These are phyloP conservation scores for Parapsyche elsis DNA, from an alignment of 1,140 invertebrate genomes.

Conservation along the genomic window DNA sequence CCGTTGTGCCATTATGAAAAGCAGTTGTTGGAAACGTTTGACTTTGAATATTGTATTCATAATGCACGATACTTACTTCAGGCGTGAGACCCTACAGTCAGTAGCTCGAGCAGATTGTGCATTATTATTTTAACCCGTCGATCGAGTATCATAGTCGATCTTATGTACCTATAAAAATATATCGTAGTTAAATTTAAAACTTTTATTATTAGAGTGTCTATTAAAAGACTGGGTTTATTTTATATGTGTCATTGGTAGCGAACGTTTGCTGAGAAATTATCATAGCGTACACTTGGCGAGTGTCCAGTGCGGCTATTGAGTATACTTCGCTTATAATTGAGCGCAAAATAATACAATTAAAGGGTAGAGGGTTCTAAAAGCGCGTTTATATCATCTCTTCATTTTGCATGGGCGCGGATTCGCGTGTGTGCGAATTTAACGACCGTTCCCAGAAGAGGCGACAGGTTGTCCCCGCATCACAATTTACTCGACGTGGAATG, in stretches of 20 bases:
- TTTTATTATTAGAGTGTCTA: no score
- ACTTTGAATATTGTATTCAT: not conserved
- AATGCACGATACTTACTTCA: not conserved
- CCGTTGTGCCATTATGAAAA: not conserved
- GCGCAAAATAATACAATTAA: not conserved
- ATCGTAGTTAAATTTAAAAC: no score
- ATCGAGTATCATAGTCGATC: no score
- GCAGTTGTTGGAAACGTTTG: not conserved
- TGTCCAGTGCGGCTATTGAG: not conserved
- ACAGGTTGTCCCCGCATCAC: slow-evolving; percentile 22
- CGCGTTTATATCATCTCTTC: not conserved
- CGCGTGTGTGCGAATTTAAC: not conserved
- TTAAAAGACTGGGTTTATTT: no score
- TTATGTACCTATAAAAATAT: no score
- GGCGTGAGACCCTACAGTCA: not conserved
- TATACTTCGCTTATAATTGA: not conserved
- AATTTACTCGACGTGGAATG: not conserved
- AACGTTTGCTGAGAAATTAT: no score
- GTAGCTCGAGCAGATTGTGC: not conserved
- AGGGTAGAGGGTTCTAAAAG: not conserved
- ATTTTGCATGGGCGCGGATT: not conserved
- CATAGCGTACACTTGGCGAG: not conserved
- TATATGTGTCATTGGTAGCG: no score
- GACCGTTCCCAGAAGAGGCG: slow-evolving; percentile 7
- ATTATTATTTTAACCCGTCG: not conserved